Evolutionary conservation across 1,140 invertebrate genomes (phyloP), one percentile per base, ranked within the genome.

Genomic region (Ceratina calcarata): DNA sequence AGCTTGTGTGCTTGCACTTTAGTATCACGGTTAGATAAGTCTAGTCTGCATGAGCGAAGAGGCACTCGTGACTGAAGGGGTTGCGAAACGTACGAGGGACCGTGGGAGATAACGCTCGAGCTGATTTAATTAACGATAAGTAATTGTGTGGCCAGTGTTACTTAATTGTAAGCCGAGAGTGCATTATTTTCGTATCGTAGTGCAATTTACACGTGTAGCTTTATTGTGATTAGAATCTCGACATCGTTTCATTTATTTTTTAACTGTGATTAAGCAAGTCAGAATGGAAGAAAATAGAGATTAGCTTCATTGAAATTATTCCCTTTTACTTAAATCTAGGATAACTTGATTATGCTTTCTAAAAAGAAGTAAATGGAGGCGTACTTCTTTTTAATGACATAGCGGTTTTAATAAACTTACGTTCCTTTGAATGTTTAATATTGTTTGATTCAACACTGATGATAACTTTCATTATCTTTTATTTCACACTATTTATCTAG

Each of bases 61-160:
- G 49, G 13, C 24, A 27, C 64, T 76, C 1, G 45, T 2, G 15
- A 20, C 27, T 27, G 32, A 60, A 76, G 22, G 64, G 73, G 53
- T 76, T 22, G 55, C 49, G 22, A 37, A 83, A 55, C 51, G 66
- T 22, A 72, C 61, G 24, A 64, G 62, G 80, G 20, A 49, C 24
- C 37, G 53, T n/a, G 22, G 51, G 32, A 77, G 82, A 80, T 78
- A 86, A 82, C 32, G 60, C 13, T 12, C 27, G 27, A 49, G 22
- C 60, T 69, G 81, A 87, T 86, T 85, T 85, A 87, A 87, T 87
- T 86, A 87, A 66, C 80, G 86, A 87, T 87, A 86, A 87, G 74
- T 87, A 82, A 87, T 86, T 76, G 78, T 51, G 66, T 24, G 60
- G 68, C 57, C 70, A 49, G 72, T 66, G 57, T 81, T 62, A 64